Conservation (phyloP, 2,888 invertebrate genomes). For the Leptopilina drosophilae region DNA sequence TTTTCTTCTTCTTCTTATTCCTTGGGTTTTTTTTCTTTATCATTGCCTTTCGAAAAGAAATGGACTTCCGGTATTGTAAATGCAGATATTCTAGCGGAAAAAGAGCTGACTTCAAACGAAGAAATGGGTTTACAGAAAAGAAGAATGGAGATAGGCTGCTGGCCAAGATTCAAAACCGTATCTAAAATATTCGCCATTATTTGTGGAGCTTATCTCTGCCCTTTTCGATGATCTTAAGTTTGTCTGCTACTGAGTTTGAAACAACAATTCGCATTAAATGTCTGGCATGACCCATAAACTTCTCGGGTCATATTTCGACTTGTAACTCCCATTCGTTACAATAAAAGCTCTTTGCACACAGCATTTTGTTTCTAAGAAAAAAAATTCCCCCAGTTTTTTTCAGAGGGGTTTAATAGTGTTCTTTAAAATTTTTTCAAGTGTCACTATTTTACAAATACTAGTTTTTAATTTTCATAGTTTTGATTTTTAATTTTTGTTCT, state of each 20-base stretch:
- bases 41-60: background rate
- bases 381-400: too few relatives aligned
- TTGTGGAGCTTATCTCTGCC: background rate
- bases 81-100: conserved; percentile 24
- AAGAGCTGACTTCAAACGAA: conserved; percentile 17
- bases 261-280: conserved; percentile 3
- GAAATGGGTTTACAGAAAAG: conserved; percentile 13
- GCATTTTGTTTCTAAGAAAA: too few relatives aligned
- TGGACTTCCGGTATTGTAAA: conserved; percentile 27
- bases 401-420: too few relatives aligned
- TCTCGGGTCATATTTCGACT: background rate
- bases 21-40: background rate
- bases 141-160: conserved; percentile 30
- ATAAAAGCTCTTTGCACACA: background rate
- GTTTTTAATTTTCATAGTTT: too few relatives aligned
- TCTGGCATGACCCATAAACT: background rate
- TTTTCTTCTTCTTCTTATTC: too few relatives aligned
- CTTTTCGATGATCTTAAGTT: conserved; percentile 15
- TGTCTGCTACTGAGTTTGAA: conserved; percentile 1
- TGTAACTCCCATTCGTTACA: background rate
- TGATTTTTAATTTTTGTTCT: too few relatives aligned
- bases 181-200: conserved; percentile 23
- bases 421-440: too few relatives aligned
- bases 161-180: conserved; percentile 22
- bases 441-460: too few relatives aligned